Conservation (phyloP, 2,797 vertebrate genomes). For the Arctocebus calabarensis region DNA sequence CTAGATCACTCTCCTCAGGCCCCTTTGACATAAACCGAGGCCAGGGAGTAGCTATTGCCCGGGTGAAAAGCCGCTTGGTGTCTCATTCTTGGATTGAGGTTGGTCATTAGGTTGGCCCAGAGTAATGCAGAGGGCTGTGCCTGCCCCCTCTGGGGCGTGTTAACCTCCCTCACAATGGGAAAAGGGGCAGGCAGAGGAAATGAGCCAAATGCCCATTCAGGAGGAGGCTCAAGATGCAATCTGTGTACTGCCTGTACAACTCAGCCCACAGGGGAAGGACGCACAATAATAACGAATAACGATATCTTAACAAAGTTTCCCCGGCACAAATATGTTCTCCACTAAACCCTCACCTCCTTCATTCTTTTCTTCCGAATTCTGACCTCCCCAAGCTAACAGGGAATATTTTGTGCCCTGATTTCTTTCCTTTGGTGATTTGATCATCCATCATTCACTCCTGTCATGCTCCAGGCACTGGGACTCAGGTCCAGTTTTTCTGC, state of each 20-base stretch:
- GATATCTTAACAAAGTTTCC: not conserved
- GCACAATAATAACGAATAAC: not conserved
- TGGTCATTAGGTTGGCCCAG: not conserved
- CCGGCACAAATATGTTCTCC: not conserved
- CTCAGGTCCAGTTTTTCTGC: not conserved
- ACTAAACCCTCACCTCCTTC: not conserved
- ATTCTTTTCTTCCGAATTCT: not conserved
- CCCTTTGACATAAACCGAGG: not conserved
- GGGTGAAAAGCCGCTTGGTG: not conserved
- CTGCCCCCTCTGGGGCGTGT: fast-evolving
- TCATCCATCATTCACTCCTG: not conserved
- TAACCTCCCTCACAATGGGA: not conserved
- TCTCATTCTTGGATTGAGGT: not conserved
- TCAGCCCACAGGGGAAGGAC: not conserved
- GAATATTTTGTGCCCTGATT: not conserved
- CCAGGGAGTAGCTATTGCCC: not conserved
- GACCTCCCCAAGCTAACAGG: not conserved
- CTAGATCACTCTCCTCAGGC: not conserved
- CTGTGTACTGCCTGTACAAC: not conserved
- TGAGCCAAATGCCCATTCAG: not conserved
- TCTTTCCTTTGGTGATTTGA: not conserved
- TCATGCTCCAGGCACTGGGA: not conserved
- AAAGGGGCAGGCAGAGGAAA: not conserved
- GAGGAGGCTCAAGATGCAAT: not conserved
- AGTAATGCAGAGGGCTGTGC: not conserved